Evolutionary conservation across 2,888 invertebrate species (phyloP).

Genomic region (Heteromurus nitidus): DNA sequence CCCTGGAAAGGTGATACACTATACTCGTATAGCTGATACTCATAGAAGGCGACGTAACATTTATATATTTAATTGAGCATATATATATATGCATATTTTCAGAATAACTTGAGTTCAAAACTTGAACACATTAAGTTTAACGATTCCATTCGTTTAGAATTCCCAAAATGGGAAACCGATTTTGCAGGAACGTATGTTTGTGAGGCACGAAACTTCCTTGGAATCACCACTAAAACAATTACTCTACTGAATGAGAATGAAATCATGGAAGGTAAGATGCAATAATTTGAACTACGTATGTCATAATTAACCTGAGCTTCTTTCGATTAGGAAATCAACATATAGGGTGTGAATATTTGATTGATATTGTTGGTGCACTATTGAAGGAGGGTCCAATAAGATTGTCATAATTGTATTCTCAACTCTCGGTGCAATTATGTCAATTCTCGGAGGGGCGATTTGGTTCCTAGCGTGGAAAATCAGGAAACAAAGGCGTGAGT

Average conservation of each 20-base stretch:
- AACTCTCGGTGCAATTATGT: constrained; percentile 11
- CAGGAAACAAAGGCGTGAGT: constrained; percentile 49
- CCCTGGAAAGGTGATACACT: constrained; percentile 19
- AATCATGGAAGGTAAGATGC: too few species aligned
- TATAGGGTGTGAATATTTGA: too few species aligned
- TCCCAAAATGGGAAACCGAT: constrained; percentile 28
- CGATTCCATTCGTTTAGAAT: neutral
- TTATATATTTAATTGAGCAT: too few species aligned
- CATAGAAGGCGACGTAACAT: too few species aligned
- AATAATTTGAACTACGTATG: too few species aligned
- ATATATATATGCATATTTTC: too few species aligned
- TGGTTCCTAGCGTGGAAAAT: constrained; percentile 39
- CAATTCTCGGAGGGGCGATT: constrained; percentile 4
- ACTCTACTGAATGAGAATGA: too few species aligned
- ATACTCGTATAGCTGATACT: too few species aligned
- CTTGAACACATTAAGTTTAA: neutral
- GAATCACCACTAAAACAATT: constrained; percentile 28
- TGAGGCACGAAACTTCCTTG: constrained; percentile 40
- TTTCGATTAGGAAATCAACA: too few species aligned
- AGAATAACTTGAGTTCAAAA: neutral
- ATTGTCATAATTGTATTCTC: neutral
- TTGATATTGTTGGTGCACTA: too few species aligned
- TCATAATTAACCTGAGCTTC: too few species aligned
- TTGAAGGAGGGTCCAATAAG: constrained; percentile 22
- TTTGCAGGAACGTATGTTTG: constrained; percentile 53